Evolutionary conservation across 2,888 invertebrate genomes (phyloP).

Genomic region (Adelphocoris suturalis): DNA sequence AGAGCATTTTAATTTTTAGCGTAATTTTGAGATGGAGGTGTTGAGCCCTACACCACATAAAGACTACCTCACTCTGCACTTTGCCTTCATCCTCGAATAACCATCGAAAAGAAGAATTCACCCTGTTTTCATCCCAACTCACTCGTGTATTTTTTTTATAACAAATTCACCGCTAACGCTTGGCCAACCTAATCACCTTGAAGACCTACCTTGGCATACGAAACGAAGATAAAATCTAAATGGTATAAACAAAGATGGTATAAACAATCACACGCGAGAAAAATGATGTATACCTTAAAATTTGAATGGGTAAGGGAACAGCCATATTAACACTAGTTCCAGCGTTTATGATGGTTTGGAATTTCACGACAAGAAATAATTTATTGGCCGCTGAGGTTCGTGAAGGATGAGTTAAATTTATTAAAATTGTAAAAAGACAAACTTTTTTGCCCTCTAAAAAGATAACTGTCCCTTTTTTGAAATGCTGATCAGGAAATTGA

Average conservation of each 20-base stretch:
- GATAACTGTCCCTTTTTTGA: no score
- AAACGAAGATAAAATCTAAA: background rate
- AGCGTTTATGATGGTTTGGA: background rate
- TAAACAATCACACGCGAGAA: background rate
- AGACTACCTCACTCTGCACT: slow-evolving; percentile 39
- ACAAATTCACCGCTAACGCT: slow-evolving; percentile 69
- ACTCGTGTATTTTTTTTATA: slow-evolving; percentile 66
- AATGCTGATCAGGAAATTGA: no score
- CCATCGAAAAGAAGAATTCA: slow-evolving; percentile 22
- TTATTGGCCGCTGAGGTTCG: no score
- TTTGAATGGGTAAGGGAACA: no score
- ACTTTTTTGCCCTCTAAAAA: no score
- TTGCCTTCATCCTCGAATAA: slow-evolving; percentile 43
- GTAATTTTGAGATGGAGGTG: background rate
- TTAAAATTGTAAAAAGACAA: no score
- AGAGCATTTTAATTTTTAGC: background rate
- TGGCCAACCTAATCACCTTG: slow-evolving; percentile 36
- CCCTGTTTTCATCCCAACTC: slow-evolving; percentile 41
- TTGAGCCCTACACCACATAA: background rate
- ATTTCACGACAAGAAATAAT: no score
- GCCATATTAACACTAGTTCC: background rate
- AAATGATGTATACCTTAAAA: no score
- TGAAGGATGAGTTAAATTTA: no score
- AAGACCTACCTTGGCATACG: slow-evolving; percentile 47
- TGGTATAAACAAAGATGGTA: background rate